These are phyloP conservation scores for Dipodomys ordii DNA, from an alignment of 2,113 vertebrate species.

Conservation along the genomic window DNA sequence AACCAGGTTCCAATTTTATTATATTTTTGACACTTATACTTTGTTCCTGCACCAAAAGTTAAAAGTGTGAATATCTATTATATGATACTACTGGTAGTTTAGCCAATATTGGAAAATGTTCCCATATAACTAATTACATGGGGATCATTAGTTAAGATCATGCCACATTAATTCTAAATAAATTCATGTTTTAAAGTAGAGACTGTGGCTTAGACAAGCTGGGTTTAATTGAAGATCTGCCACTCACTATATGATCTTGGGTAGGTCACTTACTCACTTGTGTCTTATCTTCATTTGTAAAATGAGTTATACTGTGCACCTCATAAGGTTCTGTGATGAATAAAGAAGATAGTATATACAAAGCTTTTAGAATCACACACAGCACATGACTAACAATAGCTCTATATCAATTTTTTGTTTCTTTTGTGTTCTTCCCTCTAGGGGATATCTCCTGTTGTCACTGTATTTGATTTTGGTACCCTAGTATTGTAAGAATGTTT, in stretches of 20 bases:
- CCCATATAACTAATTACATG: background rate
- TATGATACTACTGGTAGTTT: background rate
- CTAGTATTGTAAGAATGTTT: no score
- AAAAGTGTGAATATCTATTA: conserved; percentile 29
- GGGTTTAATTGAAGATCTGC: background rate
- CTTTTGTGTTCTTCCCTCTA: no score
- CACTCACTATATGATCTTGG: background rate
- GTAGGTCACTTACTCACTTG: background rate
- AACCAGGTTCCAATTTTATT: no score
- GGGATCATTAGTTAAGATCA: background rate
- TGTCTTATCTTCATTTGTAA: conserved; percentile 20
- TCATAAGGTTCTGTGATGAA: background rate
- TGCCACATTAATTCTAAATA: conserved; percentile 9
- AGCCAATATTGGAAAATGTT: background rate
- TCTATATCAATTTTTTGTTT: background rate
- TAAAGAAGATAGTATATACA: background rate
- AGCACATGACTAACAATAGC: background rate
- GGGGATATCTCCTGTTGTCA: no score
- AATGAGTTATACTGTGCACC: background rate
- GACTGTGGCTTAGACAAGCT: background rate
- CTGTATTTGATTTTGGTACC: no score
- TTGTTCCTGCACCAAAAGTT: conserved; percentile 7
- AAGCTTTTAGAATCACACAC: background rate
- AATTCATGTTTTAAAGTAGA: background rate
- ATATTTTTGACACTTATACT: conserved; percentile 13